Evolutionary conservation across 1,140 invertebrate species (phyloP).

Genomic region (Polypedilum pembai): DNA sequence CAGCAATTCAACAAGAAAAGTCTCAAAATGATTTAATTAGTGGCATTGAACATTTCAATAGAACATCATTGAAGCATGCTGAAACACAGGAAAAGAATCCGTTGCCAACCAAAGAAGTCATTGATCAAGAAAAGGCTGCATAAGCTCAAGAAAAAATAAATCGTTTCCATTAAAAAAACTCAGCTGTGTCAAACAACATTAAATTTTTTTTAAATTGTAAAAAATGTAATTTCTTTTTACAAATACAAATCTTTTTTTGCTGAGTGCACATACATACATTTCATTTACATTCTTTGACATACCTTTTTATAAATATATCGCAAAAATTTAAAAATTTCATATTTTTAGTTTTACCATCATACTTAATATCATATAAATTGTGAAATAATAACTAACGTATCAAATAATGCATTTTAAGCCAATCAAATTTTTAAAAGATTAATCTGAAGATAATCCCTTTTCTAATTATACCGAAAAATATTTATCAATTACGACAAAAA

Average conservation of each 20-base stretch:
- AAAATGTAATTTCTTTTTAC: too few relatives aligned
- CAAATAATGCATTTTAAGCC: too few relatives aligned
- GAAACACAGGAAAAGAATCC: slow-evolving; percentile 86
- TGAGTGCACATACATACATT: not conserved
- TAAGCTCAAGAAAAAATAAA: slow-evolving; percentile 41
- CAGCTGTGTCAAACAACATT: not conserved
- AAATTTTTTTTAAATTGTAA: not conserved
- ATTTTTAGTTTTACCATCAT: too few relatives aligned
- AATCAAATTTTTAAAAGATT: too few relatives aligned
- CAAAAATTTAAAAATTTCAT: too few relatives aligned
- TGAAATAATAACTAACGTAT: too few relatives aligned
- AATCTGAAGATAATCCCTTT: too few relatives aligned
- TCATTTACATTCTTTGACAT: too few relatives aligned
- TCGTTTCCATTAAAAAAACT: not conserved
- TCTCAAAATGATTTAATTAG: slow-evolving; percentile 76
- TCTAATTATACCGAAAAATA: too few relatives aligned
- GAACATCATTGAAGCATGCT: slow-evolving; percentile 76
- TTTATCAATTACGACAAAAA: too few relatives aligned
- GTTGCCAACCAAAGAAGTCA: slow-evolving; percentile 75
- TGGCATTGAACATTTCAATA: slow-evolving; percentile 82
- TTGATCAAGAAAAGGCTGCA: slow-evolving; percentile 62
- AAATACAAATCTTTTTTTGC: not conserved
- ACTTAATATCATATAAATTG: too few relatives aligned
- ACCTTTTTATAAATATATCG: too few relatives aligned
- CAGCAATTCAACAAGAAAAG: slow-evolving; percentile 81